phyloP scores from a whole-genome alignment of 2,113 vertebrate genomes.

The Alexandromys fortis region DNA sequence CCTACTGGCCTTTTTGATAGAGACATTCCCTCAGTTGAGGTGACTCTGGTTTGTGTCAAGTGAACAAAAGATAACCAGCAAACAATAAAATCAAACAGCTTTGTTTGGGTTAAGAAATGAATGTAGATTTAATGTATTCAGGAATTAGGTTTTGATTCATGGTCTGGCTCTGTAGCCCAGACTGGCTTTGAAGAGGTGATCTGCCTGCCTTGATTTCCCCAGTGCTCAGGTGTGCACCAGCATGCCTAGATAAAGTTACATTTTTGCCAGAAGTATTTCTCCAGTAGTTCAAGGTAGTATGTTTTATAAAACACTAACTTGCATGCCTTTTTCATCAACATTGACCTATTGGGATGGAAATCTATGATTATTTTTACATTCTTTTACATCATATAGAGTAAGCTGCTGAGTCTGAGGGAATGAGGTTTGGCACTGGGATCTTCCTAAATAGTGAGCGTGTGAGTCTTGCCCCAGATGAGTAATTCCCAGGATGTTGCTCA shows the following conservation, averaged over 20 bases:
- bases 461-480: neutral
- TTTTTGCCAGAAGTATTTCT: constrained; percentile 34
- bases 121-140: neutral
- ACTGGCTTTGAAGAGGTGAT: neutral
- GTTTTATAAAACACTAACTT: neutral
- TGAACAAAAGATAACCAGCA: neutral
- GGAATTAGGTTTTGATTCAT: neutral
- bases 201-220: neutral
- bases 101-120: neutral
- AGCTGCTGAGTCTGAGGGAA: neutral
- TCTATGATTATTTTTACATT: neutral
- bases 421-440: neutral
- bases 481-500: constrained; percentile 19
- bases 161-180: neutral
- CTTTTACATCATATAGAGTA: neutral
- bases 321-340: neutral
- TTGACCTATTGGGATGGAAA: neutral
- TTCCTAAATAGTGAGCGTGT: neutral
- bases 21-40: neutral
- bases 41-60: neutral
- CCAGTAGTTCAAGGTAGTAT: neutral
- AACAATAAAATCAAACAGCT: neutral
- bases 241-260: neutral
- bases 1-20: neutral
- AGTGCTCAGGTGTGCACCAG: neutral